Base-by-base conservation (phyloP, 1,140 invertebrate species). In the Paracyclopina nana region DNA sequence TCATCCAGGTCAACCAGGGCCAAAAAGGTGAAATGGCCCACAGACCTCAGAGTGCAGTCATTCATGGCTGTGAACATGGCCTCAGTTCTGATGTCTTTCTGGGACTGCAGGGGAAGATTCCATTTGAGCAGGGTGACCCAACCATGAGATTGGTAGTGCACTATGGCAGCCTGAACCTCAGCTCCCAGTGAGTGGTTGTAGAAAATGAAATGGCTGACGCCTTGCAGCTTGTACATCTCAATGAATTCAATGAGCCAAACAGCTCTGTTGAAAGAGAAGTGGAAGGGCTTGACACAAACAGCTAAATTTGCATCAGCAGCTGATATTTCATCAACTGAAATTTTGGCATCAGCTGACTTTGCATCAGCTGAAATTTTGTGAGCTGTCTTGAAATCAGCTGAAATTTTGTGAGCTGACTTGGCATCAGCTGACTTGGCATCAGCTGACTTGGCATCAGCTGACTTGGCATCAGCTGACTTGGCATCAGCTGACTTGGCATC, bases 271-370 rank as follows among this genome's bases (percentile, higher is more conserved):
- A 86, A 94, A 53, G 79, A 73, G 59, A 82, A 90, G 63, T 92
- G 86, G 30, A 95, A 70, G 0, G 90, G 87, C 58, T 92, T 90
- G 11, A 94, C 79, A 63, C 90, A 95, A n/a, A 92, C 75, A 4
- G 78, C 83, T 28, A 94, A n/a, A n/a, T n/a, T n/a, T n/a, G n/a
- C n/a, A n/a, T n/a, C n/a, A n/a, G n/a, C n/a, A n/a, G n/a, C n/a
- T n/a, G n/a, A n/a, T n/a, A n/a, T n/a, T n/a, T n/a, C n/a, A n/a
- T n/a, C n/a, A n/a, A n/a, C n/a, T n/a, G n/a, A n/a, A n/a, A n/a
- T n/a, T n/a, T n/a, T n/a, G n/a, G n/a, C n/a, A n/a, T n/a, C n/a
- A n/a, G n/a, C n/a, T n/a, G n/a, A n/a, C n/a, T n/a, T n/a, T n/a
- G n/a, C n/a, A n/a, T n/a, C n/a, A n/a, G n/a, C n/a, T n/a, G n/a